A percentile compares a stretch with the other conserved stretches of the same genome.
phyloP scores from a whole-genome alignment of 2,888 invertebrate genomes.

The Oeneis ivallda region DNA sequence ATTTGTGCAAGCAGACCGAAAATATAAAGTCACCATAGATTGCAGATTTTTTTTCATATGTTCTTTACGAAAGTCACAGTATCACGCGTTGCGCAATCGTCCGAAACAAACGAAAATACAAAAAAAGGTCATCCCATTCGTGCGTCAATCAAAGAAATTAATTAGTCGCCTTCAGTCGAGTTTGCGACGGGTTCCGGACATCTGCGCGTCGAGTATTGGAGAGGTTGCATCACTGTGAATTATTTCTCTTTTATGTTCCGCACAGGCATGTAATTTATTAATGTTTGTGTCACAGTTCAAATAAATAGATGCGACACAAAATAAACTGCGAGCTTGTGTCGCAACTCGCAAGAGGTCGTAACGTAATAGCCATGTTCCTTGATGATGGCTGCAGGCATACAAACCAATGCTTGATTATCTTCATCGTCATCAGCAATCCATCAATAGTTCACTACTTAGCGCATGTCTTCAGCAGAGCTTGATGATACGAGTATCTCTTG shows the following conservation, averaged over 20 bases:
- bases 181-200: conserved; percentile 23
- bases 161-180: conserved; percentile 25
- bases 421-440: no score
- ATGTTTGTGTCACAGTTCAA: conserved; percentile 5
- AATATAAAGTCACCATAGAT: no score
- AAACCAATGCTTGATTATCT: no score
- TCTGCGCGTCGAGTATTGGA: conserved; percentile 19
- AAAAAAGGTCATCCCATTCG: conserved; percentile 1
- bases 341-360: neutral
- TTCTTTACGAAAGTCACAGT: neutral
- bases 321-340: neutral
- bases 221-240: conserved; percentile 24
- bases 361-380: neutral
- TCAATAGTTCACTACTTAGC: no score
- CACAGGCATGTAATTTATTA: conserved; percentile 12
- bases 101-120: conserved; percentile 6
- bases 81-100: conserved; percentile 21
- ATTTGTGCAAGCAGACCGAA: no score
- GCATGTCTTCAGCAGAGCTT: no score
- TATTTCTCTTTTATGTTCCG: conserved; percentile 18
- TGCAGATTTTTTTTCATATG: neutral
- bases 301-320: neutral
- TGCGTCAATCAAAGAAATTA: conserved; percentile 33
- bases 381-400: neutral
- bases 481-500: no score